Base-by-base conservation (phyloP, 2,888 invertebrate species). In the Oscheius sp. region DNA sequence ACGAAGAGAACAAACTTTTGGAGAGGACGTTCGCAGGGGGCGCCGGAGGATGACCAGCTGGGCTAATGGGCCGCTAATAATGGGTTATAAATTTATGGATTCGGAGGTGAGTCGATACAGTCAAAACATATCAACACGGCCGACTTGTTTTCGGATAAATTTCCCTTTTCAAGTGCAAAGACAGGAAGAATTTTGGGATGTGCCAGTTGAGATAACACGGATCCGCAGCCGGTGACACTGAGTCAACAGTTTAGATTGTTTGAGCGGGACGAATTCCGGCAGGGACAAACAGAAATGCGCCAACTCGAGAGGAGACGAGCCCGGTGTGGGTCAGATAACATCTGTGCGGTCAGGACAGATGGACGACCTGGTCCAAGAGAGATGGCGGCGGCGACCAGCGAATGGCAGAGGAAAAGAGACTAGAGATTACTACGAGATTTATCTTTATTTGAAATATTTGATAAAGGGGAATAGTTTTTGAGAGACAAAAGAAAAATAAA, bases 171-270 rank as follows among this genome's bases (percentile, higher is more conserved):
- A 35, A 49, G n/a, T 3, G 13, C 49, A 49, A 49, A 13, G 21
- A 13, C 16, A 49, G 49, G 49, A 13, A 23, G 55, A 55, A 13
- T 55, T 21, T 21, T 18, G 43, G 61, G 61, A 61, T 41, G 41
- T 29, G 25, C 58, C 58, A 58, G 58, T 29, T 58, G 45, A 61
- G 72, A 72, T 49, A 64, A 49, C 49, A 64, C 45, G 52, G 64
- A 64, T 49, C 46, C 64, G 61, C 41, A 45, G 61, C 61, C 49
- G 27, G 64, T 64, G 64, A 64, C 64, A 64, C 64, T 49, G 64
- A 49, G 64, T 64, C 64, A 64, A 64, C 52, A 64, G 52, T 49
- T 64, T 64, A 27, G 46, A 49, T 46, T 61, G 41, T 61, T 41
- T 43, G 61, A 41, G n/a, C 43, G 35, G 41, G 61, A 45, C 61